Evolutionary conservation across 1,140 invertebrate species (phyloP), one percentile per base, ranked within the genome.

Genomic region (Gryon sp.): DNA sequence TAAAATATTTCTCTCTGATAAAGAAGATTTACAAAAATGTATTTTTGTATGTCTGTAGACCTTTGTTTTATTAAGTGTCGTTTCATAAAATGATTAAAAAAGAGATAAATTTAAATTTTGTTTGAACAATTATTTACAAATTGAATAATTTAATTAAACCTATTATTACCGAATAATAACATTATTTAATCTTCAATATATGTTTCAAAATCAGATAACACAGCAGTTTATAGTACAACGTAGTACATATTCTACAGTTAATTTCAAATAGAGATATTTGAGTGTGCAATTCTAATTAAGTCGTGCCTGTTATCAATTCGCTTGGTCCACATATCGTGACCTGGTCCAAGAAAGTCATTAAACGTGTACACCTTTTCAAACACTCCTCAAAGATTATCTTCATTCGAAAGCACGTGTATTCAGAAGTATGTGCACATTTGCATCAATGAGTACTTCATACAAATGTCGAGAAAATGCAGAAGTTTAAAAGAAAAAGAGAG

Each of bases 311-410:
- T 53, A 8, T 36, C 19, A 38, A 40, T 38, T 40, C 34, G 4
- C 34, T 59, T 41, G 36, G 12, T 28, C 9, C 36, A 11, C 15
- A 9, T 53, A 20, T 60, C 38, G 16, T 26, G 24, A 57, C 53
- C 36, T 20, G 12, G 30, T 59, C 38, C 16, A n/a, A 4, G 26
- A 43, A 43, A 59, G 53, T 19, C 53, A 59, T 43, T 24, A 46
- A 34, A 45, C 20, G 30, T 24, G 41, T 15, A 11, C 28, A 19
- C 22, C 24, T 52, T 45, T 52, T 63, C 34, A 50, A 48, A 41
- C 45, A 41, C 41, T 43, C 57, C 15, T 52, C 19, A 36, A 43
- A 53, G 43, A 26, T 53, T 34, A 41, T 63, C 45, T 50, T 24
- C 19, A 30, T 32, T 22, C 12, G 16, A 65, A 65, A 52, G 46